These are phyloP conservation scores for Tubulanus polymorphus DNA, from an alignment of 2,888 invertebrate species.

Conservation along the genomic window DNA sequence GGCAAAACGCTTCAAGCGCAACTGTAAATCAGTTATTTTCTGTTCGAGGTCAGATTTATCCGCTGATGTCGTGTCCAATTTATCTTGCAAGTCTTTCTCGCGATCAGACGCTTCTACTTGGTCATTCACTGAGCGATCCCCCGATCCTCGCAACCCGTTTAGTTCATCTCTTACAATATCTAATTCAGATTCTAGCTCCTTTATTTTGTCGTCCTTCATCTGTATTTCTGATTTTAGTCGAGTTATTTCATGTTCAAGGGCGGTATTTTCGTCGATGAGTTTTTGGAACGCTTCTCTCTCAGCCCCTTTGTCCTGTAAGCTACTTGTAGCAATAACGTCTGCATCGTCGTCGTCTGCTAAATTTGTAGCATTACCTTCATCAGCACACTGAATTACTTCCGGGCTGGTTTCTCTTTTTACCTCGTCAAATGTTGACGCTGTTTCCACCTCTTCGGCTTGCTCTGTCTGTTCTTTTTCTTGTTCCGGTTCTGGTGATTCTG, in stretches of 20 bases:
- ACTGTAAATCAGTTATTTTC: slow-evolving; percentile 25
- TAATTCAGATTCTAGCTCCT: too few relatives aligned
- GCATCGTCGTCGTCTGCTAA: slow-evolving; percentile 17
- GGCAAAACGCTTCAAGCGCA: slow-evolving; percentile 26
- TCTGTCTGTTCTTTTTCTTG: background rate
- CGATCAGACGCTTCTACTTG: background rate
- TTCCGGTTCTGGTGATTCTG: background rate
- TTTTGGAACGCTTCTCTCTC: slow-evolving; percentile 26
- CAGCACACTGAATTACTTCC: background rate
- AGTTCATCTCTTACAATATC: too few relatives aligned
- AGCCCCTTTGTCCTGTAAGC: slow-evolving; percentile 25
- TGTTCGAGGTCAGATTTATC: slow-evolving; percentile 22
- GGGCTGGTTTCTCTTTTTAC: background rate
- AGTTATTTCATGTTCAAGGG: background rate
- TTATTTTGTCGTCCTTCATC: too few relatives aligned
- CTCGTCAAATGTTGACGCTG: background rate
- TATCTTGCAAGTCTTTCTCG: slow-evolving; percentile 7
- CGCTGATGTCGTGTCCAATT: slow-evolving; percentile 20
- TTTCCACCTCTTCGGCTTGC: background rate
- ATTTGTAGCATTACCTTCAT: slow-evolving; percentile 1
- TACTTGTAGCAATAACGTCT: slow-evolving; percentile 21
- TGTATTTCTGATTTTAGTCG: too few relatives aligned
- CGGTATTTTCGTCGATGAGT: slow-evolving; percentile 19
- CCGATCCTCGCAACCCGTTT: too few relatives aligned
- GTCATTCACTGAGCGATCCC: too few relatives aligned